Conservation (phyloP, 1,140 invertebrate species). For the Cyrtorhinus lividipennis region DNA sequence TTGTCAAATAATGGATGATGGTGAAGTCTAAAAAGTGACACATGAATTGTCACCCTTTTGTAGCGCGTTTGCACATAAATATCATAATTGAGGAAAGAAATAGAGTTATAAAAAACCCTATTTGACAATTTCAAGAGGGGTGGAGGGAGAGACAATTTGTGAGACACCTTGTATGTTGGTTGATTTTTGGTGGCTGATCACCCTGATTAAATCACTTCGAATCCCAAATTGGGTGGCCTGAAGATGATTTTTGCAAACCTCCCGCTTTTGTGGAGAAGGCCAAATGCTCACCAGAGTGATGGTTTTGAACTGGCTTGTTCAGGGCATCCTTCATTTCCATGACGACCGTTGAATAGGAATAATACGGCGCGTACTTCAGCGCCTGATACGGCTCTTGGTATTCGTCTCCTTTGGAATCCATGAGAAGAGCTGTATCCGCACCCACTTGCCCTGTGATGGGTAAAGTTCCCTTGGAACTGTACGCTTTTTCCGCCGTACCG, state of each 20-base stretch:
- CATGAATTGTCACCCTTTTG: too few species aligned
- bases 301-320: conserved; percentile 37
- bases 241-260: too few species aligned
- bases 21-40: too few species aligned
- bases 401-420: conserved; percentile 47
- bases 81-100: too few species aligned
- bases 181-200: neutral
- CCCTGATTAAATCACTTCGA: neutral
- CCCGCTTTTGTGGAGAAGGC: neutral
- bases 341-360: conserved; percentile 60
- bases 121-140: too few species aligned
- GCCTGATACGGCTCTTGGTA: conserved; percentile 69
- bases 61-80: too few species aligned
- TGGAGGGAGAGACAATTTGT: too few species aligned
- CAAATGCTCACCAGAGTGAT: conserved; percentile 33
- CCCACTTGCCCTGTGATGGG: conserved; percentile 31
- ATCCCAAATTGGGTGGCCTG: too few species aligned
- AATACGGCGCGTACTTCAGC: conserved; percentile 57
- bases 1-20: too few species aligned
- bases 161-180: neutral
- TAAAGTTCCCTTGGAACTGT: conserved; percentile 31
- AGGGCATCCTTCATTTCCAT: conserved; percentile 59
- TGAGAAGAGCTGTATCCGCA: conserved; percentile 31
- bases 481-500: conserved; percentile 33
- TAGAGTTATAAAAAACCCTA: too few species aligned